phyloP scores from a whole-genome alignment of 2,888 invertebrate genomes.

The Drosophila anceps region DNA sequence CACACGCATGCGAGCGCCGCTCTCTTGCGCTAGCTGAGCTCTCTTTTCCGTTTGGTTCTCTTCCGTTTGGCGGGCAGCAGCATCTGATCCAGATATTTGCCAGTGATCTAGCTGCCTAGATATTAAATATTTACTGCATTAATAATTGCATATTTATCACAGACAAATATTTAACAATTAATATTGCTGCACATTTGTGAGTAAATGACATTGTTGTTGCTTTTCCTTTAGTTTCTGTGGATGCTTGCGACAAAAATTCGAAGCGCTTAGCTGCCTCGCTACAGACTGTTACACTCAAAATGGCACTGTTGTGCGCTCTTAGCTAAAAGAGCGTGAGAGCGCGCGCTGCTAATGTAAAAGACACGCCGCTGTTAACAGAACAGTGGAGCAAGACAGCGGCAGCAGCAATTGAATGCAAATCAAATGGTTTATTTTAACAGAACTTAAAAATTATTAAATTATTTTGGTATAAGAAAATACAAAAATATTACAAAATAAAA shows the following conservation, averaged over 20 bases:
- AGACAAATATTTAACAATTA: conserved; percentile 3
- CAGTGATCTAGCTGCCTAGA: conserved; percentile 32
- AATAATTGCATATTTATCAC: conserved; percentile 3
- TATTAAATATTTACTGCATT: conserved; percentile 12
- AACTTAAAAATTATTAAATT: no score
- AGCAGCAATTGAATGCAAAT: neutral
- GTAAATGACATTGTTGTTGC: conserved; percentile 8
- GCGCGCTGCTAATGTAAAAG: conserved; percentile 14
- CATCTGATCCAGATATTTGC: conserved; percentile 19
- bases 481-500: neutral
- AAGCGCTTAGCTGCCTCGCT: conserved; percentile 27
- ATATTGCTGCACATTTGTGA: neutral
- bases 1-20: conserved; percentile 4
- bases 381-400: conserved; percentile 41
- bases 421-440: no score
- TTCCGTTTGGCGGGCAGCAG: conserved; percentile 12
- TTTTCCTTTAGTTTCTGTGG: neutral
- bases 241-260: conserved; percentile 17
- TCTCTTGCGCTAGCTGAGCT: neutral
- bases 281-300: conserved; percentile 45
- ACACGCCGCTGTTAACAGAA: conserved; percentile 28
- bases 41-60: neutral
- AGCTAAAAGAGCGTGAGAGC: conserved; percentile 16
- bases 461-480: no score
- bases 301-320: conserved; percentile 49